These are phyloP conservation scores for Cyclina sinensis DNA, from an alignment of 1,140 invertebrate species.

Conservation along the genomic window DNA sequence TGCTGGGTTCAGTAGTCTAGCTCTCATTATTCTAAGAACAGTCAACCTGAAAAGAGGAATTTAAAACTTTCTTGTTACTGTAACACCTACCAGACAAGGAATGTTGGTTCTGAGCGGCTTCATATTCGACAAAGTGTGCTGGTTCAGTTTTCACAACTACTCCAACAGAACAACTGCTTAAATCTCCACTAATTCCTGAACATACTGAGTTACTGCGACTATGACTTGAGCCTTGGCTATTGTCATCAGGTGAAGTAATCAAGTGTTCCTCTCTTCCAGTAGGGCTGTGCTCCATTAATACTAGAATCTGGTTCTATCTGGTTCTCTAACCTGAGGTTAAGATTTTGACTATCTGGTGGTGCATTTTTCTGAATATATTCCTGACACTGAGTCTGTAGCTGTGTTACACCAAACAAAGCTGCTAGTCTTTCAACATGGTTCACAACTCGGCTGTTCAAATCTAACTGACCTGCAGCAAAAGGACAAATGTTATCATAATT, in stretches of 20 bases:
- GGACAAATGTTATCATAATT: too few relatives aligned
- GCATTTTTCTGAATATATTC: slow-evolving; percentile 57
- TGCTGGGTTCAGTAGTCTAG: too few relatives aligned
- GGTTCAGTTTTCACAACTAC: slow-evolving; percentile 45
- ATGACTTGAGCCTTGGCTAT: slow-evolving; percentile 15
- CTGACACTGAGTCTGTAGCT: slow-evolving; percentile 34
- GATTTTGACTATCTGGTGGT: slow-evolving; percentile 60
- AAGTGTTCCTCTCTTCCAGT: slow-evolving; percentile 35
- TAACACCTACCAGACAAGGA: neutral
- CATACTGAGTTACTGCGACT: slow-evolving; percentile 58
- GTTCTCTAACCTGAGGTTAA: slow-evolving; percentile 40
- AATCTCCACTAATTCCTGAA: slow-evolving; percentile 47
- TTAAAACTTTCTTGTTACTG: too few relatives aligned
- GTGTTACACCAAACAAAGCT: slow-evolving; percentile 41
- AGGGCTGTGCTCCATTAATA: neutral
- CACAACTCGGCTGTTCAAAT: slow-evolving; percentile 50
- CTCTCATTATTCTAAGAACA: too few relatives aligned
- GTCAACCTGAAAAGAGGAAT: too few relatives aligned
- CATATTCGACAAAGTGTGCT: slow-evolving; percentile 31
- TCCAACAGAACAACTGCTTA: neutral
- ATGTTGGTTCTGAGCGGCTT: neutral
- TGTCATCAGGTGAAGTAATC: slow-evolving; percentile 38
- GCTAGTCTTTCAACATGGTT: slow-evolving; percentile 53
- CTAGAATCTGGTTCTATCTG: slow-evolving; percentile 54
- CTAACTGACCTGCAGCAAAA: slow-evolving; percentile 54